phyloP scores from a whole-genome alignment of 2,888 invertebrate genomes.

The Nudaria mundana region DNA sequence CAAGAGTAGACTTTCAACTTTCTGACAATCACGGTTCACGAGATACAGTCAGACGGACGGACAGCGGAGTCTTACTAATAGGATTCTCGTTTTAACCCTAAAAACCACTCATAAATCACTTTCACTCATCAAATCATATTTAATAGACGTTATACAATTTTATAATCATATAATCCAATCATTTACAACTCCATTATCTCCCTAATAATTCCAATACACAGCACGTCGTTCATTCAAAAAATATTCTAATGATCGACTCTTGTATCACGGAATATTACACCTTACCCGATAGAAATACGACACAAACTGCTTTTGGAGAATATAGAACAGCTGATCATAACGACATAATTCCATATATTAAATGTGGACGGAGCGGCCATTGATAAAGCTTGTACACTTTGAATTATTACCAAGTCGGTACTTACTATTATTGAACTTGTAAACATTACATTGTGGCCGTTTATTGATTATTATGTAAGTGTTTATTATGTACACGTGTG shows the following conservation, averaged over 20 bases:
- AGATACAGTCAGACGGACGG: too few species aligned
- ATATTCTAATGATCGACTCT: not conserved
- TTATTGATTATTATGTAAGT: conserved; percentile 35
- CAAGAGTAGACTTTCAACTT: too few species aligned
- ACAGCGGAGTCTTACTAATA: too few species aligned
- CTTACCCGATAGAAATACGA: conserved; percentile 12
- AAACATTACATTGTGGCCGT: conserved; percentile 43
- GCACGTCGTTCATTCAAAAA: conserved; percentile 1
- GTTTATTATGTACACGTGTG: conserved; percentile 32
- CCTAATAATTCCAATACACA: not conserved
- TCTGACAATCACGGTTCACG: too few species aligned
- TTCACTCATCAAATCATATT: not conserved
- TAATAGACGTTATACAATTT: too few species aligned
- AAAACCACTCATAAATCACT: too few species aligned
- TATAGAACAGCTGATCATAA: conserved; percentile 34
- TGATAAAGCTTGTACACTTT: conserved; percentile 56
- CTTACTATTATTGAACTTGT: conserved; percentile 48
- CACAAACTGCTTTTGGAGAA: conserved; percentile 27
- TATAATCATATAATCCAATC: not conserved
- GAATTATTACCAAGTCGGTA: conserved; percentile 48
- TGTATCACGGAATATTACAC: conserved; percentile 3
- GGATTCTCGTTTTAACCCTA: too few species aligned
- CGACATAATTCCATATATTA: conserved; percentile 48
- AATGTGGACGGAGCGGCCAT: conserved; percentile 57
- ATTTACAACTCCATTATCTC: not conserved